Conservation (phyloP, 2,797 vertebrate genomes). For the Craterocephalus amniculus region DNA sequence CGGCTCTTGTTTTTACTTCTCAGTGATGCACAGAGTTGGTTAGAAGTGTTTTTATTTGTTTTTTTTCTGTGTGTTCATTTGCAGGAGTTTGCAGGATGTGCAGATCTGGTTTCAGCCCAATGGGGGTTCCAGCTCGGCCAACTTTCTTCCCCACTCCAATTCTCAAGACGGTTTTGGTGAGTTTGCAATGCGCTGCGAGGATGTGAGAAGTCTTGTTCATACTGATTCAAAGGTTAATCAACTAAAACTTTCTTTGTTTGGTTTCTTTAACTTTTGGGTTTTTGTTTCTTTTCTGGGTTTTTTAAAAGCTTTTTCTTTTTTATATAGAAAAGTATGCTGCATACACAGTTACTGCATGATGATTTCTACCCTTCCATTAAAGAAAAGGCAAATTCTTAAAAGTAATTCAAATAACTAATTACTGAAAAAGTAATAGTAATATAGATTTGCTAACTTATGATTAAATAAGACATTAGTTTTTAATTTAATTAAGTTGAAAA, state of each 20-base stretch:
- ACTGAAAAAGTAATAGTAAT: no score
- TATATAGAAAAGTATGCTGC: no score
- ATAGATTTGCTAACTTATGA: no score
- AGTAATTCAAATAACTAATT: no score
- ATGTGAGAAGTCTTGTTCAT: not conserved
- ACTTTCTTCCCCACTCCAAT: slow-evolving; percentile 82
- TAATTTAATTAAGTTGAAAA: no score
- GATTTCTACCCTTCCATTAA: no score
- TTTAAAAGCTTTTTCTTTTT: not conserved
- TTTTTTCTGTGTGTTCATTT: slow-evolving; percentile 23
- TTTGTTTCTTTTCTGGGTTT: not conserved
- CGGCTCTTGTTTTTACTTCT: not conserved
- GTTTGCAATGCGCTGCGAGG: slow-evolving; percentile 33
- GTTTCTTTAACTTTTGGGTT: not conserved
- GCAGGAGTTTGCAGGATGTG: slow-evolving; percentile 95
- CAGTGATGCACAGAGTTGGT: not conserved
- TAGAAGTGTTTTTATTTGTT: not conserved
- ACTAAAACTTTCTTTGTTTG: not conserved
- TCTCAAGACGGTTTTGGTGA: slow-evolving; percentile 89
- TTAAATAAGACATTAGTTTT: no score
- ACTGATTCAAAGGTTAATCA: not conserved
- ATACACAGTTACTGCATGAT: no score
- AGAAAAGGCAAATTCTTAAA: no score
- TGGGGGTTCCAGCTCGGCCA: slow-evolving; percentile 75
- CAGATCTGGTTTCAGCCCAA: slow-evolving; percentile 97